Base-by-base conservation (phyloP, 2,888 invertebrate species). In the Coronaproctus castanopsis region DNA sequence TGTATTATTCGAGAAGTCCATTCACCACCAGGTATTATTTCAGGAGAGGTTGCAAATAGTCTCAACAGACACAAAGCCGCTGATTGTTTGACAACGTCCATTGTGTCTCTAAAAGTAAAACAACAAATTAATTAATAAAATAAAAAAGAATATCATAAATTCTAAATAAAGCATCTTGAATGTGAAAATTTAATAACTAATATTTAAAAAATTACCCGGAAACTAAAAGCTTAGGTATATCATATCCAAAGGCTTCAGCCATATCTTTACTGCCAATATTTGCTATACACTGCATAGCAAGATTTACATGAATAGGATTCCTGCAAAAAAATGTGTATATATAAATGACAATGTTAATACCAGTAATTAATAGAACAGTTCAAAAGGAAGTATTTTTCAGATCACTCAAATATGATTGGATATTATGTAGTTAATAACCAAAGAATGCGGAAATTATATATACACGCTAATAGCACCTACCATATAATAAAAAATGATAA, bases 231-330 rank as follows among this genome's bases (percentile, higher is more conserved):
- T 95, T 96, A 63, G 98, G 98, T 71, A 99, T 95, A 73, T 98
- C 98, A 67, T 86, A 87, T 58, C 92, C 90, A 75, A 98, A 96
- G 54, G 95, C 95, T 73, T 98, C 97, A n/a, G 96, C 97, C 98
- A 99, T 99, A 72, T 99, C 98, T 69, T 90, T 86, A 72, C 93
- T 95, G 61, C 98, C 98, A 73, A 99, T 97, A 74, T 99, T 99
- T 58, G 98, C 97, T 70, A 99, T 97, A 74, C 98, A 99, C 75
- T 99, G 97, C 66, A 99, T 78, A 55, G 98, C 97, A 70, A 99
- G 79, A 74, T 96, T 97, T 58, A 98, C 95, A 72, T 97, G 96
- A 69, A 97, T 90, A 51, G 98, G 97, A 76, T 98, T 99, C 67
- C 79, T 74, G 62, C 56, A 66, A 65, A 50, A 52, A 50, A 55